These are phyloP conservation scores for Bubalus kerabau DNA, from an alignment of 2,113 vertebrate species.

Conservation along the genomic window DNA sequence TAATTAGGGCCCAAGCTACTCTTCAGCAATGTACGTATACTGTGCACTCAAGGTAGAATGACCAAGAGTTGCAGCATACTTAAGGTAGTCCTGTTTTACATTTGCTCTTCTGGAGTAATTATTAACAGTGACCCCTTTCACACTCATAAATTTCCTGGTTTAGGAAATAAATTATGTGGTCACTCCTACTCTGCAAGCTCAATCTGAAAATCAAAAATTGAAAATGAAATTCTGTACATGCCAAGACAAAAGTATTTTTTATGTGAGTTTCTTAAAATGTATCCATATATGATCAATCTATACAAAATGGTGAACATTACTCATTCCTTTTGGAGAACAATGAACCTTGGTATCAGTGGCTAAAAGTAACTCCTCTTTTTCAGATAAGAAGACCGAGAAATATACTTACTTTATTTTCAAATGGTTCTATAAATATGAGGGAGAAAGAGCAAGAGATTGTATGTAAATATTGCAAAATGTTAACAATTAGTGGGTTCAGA, in stretches of 20 bases:
- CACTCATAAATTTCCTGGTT: not conserved
- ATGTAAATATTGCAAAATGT: not conserved
- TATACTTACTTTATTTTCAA: not conserved
- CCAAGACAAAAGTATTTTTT: not conserved
- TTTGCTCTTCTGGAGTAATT: not conserved
- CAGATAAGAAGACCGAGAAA: not conserved
- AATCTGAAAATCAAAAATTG: not conserved
- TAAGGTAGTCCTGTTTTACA: not conserved
- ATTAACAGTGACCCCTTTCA: not conserved
- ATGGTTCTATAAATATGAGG: not conserved
- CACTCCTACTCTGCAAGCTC: not conserved
- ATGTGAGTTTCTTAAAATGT: not conserved
- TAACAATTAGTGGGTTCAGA: not conserved
- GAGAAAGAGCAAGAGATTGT: not conserved
- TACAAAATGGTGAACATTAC: not conserved
- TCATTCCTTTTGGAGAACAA: not conserved
- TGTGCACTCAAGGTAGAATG: not conserved
- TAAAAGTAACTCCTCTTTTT: not conserved
- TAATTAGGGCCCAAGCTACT: not conserved
- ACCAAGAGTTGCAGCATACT: fast-evolving
- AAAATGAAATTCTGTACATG: not conserved
- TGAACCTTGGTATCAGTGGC: not conserved
- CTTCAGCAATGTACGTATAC: not conserved
- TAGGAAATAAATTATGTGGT: not conserved
- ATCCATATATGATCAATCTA: not conserved